Evolutionary conservation across 2,797 vertebrate genomes (phyloP), one percentile per base, ranked within the genome.

Genomic region (Chaetodon trifasciatus): DNA sequence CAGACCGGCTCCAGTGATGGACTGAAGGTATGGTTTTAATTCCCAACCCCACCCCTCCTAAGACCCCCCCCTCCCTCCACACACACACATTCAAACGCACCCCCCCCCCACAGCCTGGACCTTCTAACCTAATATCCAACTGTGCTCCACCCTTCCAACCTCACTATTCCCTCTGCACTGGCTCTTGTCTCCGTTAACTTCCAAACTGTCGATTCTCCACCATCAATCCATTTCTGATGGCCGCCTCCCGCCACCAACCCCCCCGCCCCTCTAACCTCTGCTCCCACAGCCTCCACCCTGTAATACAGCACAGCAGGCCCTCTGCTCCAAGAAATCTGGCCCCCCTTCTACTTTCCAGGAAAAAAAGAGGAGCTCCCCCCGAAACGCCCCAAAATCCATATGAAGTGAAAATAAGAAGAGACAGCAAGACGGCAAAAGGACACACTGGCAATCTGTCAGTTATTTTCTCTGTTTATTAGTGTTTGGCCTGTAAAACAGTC

Each of bases 11-110:
- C 88, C 88, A 82, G 84, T 94, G 94, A 95, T 94, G 90, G 91
- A 95, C 90, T 88, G 91, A 88, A 94, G 89, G 93, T 90, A 95
- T 93, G 93, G 92, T 93, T 95, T 92, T 89, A 91, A 94, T 94
- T 92, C 91, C 46, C 88, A 74, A 50, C 78, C 55, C 78, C 88
- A 50, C 83, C 82, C 74, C 78, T 55, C 47, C 66, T 19, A 69
- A 69, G 53, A 79, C 35, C 28, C 79, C 76, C 82, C 21, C 24
- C 35, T 44, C 53, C 72, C 60, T 68, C 60, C 46, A 55, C 77
- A 50, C 75, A 47, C 65, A 35, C 49, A 49, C 63, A 35, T 44
- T 13, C 28, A 39, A 49, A 56, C 74, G 50, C 74, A 63, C 50
- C 55, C 77, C n/a, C n/a, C 75, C 71, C 39, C 40, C 64, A 52